Evolutionary conservation across 2,797 vertebrate genomes (phyloP).

Genomic region (Clarias laeviceps): DNA sequence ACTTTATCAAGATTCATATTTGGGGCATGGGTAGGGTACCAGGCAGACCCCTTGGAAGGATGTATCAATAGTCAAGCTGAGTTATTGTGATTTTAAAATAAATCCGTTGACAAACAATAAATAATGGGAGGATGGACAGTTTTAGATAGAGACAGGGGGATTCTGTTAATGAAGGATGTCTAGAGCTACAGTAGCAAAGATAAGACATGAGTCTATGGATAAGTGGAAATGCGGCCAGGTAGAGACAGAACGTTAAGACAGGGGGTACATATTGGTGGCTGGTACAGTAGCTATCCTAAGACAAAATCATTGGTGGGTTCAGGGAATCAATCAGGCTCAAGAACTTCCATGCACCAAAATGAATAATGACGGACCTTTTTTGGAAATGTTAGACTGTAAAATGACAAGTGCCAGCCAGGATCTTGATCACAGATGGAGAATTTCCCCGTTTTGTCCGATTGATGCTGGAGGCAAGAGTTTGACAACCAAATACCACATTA

Average conservation of each 20-base stretch:
- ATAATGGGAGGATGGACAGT: neutral
- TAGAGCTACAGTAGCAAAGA: neutral
- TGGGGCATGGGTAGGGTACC: neutral
- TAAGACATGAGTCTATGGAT: conserved; percentile 1
- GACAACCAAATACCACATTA: neutral
- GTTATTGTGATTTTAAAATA: neutral
- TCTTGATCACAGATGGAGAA: neutral
- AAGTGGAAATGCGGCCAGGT: neutral
- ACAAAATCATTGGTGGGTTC: neutral
- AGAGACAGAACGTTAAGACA: neutral
- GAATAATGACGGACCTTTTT: neutral
- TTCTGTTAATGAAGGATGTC: neutral
- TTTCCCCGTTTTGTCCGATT: neutral
- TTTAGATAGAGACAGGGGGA: no score
- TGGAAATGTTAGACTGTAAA: neutral
- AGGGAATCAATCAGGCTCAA: neutral
- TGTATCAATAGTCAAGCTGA: neutral
- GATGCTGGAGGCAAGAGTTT: neutral
- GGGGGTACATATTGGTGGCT: neutral
- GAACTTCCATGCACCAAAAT: neutral
- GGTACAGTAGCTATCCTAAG: neutral
- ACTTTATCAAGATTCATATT: neutral
- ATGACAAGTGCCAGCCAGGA: neutral
- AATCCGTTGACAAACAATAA: neutral
- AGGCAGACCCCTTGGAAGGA: neutral